Base-by-base conservation (phyloP, 2,797 vertebrate species). In the Carcharodon carcharias region DNA sequence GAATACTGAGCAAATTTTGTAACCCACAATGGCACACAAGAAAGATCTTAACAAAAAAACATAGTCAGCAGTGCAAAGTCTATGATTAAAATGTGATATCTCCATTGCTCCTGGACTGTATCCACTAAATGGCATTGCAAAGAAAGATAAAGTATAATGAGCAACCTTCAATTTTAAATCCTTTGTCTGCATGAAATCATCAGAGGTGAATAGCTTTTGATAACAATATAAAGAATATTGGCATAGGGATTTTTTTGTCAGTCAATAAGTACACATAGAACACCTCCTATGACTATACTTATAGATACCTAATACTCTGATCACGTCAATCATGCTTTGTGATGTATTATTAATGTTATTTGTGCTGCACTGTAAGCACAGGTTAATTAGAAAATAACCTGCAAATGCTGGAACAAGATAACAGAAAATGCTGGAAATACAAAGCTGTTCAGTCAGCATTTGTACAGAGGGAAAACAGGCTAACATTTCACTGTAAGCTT, bases 341-440 rank as follows among this genome's bases (percentile, higher is more conserved):
- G 40, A 40, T n/a, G 61, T 89, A 92, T 92, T 92, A n/a, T 65
- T 63, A 63, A 65, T 16, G 63, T 65, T 92, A 65, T 92, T 92
- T 92, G 58, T 21, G n/a, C 35, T 92, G n/a, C 89, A 21, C 58
- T 92, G 58, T 92, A 61, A 92, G 61, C n/a, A 92, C 89, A 92
- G 18, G 7, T 40, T 92, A 92, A 92, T 65, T 65, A 63, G 89
- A 92, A 92, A 92, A 63, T 92, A 63, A 63, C 58, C 6, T 50
- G 18, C 40, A 26, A 85, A 85, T 85, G 21, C 82, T 50, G 45
- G 45, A 85, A 85, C 40, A 85, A 50, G 82, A 85, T 50, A 7
- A 50, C 40, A 50, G 40, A 85, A 85, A 50, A 85, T 50, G 45
- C 40, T 85, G 82, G 16, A 85, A 85, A 85, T 50, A 85, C 82